These are phyloP conservation scores for Habroteleia sp. DNA, from an alignment of 2,888 invertebrate species.

Conservation along the genomic window DNA sequence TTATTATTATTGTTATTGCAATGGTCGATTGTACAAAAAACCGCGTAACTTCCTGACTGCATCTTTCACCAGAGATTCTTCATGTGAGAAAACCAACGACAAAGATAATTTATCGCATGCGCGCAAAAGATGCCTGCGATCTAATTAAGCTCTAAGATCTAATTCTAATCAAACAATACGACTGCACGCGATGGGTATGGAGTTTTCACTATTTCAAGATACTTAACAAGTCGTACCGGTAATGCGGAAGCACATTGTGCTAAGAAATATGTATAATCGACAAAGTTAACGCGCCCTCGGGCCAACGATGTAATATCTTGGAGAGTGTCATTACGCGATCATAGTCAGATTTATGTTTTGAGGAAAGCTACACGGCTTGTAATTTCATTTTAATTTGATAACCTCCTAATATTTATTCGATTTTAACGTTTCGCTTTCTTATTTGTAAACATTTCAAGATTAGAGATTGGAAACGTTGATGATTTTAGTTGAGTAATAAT, in stretches of 20 bases:
- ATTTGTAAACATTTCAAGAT: too few species aligned
- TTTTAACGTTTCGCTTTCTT: too few species aligned
- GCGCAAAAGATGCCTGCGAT: slow-evolving; percentile 46
- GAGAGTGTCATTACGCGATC: slow-evolving; percentile 57
- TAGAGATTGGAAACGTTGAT: too few species aligned
- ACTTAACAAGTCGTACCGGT: slow-evolving; percentile 54
- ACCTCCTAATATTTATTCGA: too few species aligned
- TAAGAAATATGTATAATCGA: slow-evolving; percentile 64
- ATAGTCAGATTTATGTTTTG: slow-evolving; percentile 52
- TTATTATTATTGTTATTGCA: slow-evolving; percentile 51
- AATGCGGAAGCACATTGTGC: slow-evolving; percentile 64
- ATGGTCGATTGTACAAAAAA: slow-evolving; percentile 53
- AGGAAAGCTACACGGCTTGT: too few species aligned
- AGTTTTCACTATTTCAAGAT: slow-evolving; percentile 61
- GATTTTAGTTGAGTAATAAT: too few species aligned
- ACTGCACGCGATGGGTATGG: slow-evolving; percentile 39
- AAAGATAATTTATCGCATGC: slow-evolving; percentile 61
- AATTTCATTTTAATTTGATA: background rate
- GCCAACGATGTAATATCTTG: slow-evolving; percentile 57
- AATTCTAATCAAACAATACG: slow-evolving; percentile 62
- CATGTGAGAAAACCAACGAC: slow-evolving; percentile 55
- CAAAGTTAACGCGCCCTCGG: slow-evolving; percentile 61
- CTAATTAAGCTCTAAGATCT: slow-evolving; percentile 56
- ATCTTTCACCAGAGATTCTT: slow-evolving; percentile 47
- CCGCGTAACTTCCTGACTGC: slow-evolving; percentile 47